phyloP scores from a whole-genome alignment of 2,797 vertebrate species.

The Kryptopterus vitreolus region DNA sequence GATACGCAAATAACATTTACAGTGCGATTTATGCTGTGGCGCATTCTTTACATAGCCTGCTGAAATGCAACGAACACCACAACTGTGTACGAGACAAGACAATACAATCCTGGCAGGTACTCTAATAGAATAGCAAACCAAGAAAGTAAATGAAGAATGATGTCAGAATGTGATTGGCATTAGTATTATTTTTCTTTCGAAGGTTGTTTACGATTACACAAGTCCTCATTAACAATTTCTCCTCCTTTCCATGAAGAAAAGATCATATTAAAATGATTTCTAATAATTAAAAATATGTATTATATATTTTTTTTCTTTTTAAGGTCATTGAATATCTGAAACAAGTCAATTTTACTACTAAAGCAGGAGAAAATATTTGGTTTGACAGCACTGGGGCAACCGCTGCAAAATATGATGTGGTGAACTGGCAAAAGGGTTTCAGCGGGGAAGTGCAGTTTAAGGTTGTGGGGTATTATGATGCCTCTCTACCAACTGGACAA shows the following conservation, averaged over 20 bases:
- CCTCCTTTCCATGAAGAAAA: too few relatives aligned
- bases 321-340: constrained; percentile 70
- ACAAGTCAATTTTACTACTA: constrained; percentile 69
- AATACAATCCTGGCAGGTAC: constrained; percentile 67
- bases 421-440: constrained; percentile 71
- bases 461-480: constrained; percentile 73
- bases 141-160: background rate
- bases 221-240: too few relatives aligned
- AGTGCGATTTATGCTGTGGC: constrained; percentile 73
- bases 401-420: constrained; percentile 70
- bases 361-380: constrained; percentile 68
- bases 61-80: constrained; percentile 59
- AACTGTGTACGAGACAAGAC: constrained; percentile 61
- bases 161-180: background rate
- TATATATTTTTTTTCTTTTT: background rate
- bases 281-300: too few relatives aligned
- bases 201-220: too few relatives aligned
- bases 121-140: constrained; percentile 9
- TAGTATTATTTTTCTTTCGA: constrained; percentile 42
- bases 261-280: too few relatives aligned
- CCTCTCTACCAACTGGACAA: constrained; percentile 64
- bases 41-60: constrained; percentile 66
- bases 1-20: constrained; percentile 71
- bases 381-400: constrained; percentile 72
- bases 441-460: constrained; percentile 65